Evolutionary conservation across 2,888 invertebrate species (phyloP), one percentile per base, ranked within the genome.

Genomic region (Eristalinus sepulchralis): DNA sequence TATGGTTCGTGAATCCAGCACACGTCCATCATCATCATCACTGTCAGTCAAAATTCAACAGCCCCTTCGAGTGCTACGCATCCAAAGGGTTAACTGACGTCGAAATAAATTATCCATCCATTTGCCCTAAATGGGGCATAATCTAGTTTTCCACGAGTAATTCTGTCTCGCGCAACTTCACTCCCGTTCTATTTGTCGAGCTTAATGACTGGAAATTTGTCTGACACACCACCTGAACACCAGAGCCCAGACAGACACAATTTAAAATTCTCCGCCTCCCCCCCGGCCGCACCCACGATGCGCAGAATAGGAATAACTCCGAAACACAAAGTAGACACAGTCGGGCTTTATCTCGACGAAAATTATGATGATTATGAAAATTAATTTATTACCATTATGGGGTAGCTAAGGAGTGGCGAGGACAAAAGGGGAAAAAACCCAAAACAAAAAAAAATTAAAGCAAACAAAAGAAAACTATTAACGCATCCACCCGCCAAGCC

Each of bases 361-460:
- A 83, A 78, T 68, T 83, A 86, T 86, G 78, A 86, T 86, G 78
- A 86, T 86, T 86, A 79, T 71, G 66, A 79, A 83, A 78, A 86
- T 86, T 75, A 78, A 86, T 86, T 86, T 86, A 86, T 79, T 78
- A 79, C 78, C 67, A 31, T 75, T 81, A 62, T n/a, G 36, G 55
- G 60, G 60, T 68, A 71, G 13, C 39, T 33, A 13, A 24, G 57
- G 34, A 72, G 17, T 27, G 72, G 64, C 20, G 22, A 63, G 57
- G 34, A 53, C 17, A 33, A 22, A 39, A 22, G 33, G 57, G 13
- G 59, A 66, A 67, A 34, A 55, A 57, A 55, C 10, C 3, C 55
- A 55, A 13, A 22, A 13, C 47, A 55, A 78, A 55, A 63, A 60
- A 55, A 36, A n/a, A 57, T 39, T 13, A 3, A 64, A 67, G 20